Base-by-base conservation (phyloP, 2,888 invertebrate species). In the Cryptops parisi region DNA sequence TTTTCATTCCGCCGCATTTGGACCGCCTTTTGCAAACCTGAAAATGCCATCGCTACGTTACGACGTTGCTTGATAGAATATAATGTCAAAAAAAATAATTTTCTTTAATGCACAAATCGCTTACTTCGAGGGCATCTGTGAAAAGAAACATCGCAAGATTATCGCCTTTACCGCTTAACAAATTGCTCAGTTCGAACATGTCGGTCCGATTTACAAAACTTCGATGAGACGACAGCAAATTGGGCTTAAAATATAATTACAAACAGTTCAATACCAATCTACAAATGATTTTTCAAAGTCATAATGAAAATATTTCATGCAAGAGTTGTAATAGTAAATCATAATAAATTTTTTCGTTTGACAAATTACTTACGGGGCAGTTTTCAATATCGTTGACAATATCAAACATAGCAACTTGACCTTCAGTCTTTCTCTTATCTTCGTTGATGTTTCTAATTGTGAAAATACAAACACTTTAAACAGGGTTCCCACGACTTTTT, bases 311-410 rank as follows among this genome's bases (percentile, higher is more conserved):
- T 33, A 33, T 6, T 33, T 33, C 15, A 33, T 33, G 33, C 26
- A 64, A 64, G 63, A 45, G 26, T 33, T n/a, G n/a, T n/a, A n/a
- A 38, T 51, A 25, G n/a, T 47, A 24, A 6, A 41, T 15, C 9
- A 15, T 23, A 9, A 39, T 40, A 15, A 38, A 3, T 12, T 17
- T 2, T n/a, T n/a, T n/a, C n/a, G n/a, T n/a, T 21, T 21, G 54
- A 25, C 15, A 25, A 44, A 21, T 41, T 53, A 72, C 74, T 74
- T 69, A 88, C 88, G 59, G 97, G 96, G 70, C 94, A 96, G 69
- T 90, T 88, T 67, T 97, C 96, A 64, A 98, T 97, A 68, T 96
- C 94, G 69, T 96, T 91, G 71, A 94, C 88, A 60, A 96, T 89
- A 72, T 93, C 90, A 72, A 98, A 94, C 78, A 97, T 85, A 61